Evolutionary conservation across 2,888 invertebrate genomes (phyloP).

Genomic region (Busseola fusca): DNA sequence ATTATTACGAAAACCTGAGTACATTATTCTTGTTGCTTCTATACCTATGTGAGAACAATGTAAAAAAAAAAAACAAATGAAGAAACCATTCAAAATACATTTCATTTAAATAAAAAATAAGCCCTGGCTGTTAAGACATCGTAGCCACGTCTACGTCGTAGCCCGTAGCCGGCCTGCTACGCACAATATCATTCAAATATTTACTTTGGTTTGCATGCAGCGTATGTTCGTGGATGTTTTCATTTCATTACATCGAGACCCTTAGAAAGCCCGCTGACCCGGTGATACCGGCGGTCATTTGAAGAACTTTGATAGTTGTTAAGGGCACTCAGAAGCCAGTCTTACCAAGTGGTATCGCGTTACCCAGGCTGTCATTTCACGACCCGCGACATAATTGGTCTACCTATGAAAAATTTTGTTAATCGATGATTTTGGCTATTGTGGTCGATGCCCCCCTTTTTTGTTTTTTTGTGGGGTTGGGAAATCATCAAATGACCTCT

Average conservation of each 20-base stretch:
- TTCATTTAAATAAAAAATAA: too few relatives aligned
- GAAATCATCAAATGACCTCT: too few relatives aligned
- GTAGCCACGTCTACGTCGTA: constrained; percentile 4
- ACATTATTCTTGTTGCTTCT: too few relatives aligned
- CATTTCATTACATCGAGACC: not conserved
- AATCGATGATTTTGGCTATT: too few relatives aligned
- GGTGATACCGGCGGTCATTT: not conserved
- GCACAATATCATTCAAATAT: not conserved
- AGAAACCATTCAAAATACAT: too few relatives aligned
- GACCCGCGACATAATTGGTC: too few relatives aligned
- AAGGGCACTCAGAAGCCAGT: not conserved
- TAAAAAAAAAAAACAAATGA: too few relatives aligned
- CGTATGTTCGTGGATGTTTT: not conserved
- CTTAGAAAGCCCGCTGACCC: not conserved
- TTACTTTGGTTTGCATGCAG: not conserved
- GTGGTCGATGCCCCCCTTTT: too few relatives aligned
- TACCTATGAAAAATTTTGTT: too few relatives aligned
- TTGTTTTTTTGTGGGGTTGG: too few relatives aligned
- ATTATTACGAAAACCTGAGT: too few relatives aligned
- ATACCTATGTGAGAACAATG: too few relatives aligned
- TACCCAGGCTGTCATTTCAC: not conserved
- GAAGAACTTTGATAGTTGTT: not conserved
- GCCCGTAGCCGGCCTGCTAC: not conserved
- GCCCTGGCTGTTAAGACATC: not conserved
- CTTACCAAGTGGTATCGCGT: not conserved